A percentile compares a stretch with the other conserved stretches of the same genome.
Evolutionary conservation across 2,113 vertebrate species (phyloP).

Genomic region (Calidris pugnax): DNA sequence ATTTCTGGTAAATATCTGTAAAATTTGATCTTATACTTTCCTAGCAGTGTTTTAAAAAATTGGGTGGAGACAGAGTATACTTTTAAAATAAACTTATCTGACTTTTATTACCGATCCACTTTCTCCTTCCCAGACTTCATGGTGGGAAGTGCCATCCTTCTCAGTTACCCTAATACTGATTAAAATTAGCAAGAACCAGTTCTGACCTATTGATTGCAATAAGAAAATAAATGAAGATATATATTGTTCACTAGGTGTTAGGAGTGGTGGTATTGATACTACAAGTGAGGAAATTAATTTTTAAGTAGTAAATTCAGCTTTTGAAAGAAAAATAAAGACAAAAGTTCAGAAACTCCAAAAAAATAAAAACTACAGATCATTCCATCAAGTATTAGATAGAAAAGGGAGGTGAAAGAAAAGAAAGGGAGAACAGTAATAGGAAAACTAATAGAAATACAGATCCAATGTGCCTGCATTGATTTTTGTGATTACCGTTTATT

Average conservation of each 20-base stretch:
- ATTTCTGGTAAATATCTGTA: background rate
- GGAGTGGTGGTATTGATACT: background rate
- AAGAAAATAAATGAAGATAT: constrained; percentile 3
- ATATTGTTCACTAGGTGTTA: background rate
- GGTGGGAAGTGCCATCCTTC: background rate
- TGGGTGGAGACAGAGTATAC: background rate
- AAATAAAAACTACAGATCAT: background rate
- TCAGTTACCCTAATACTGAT: background rate
- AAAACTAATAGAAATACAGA: constrained; percentile 46
- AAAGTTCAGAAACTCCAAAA: constrained; percentile 3
- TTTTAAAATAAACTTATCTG: background rate
- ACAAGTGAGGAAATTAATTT: constrained; percentile 7
- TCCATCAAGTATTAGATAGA: background rate
- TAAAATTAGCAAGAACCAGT: constrained; percentile 21
- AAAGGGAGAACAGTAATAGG: constrained; percentile 30
- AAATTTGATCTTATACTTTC: background rate
- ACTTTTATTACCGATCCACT: background rate
- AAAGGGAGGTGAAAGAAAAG: constrained; percentile 19
- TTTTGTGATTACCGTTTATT: constrained; percentile 63
- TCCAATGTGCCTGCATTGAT: constrained; percentile 33
- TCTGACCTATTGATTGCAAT: constrained; percentile 24
- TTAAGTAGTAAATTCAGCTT: constrained; percentile 10
- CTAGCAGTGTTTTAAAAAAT: background rate
- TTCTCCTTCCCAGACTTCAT: background rate
- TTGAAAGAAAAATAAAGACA: constrained; percentile 49